A percentile compares a stretch with the other conserved stretches of the same genome.
These are phyloP conservation scores for Pelecanoides urinatrix DNA, from an alignment of 2,113 vertebrate genomes.

Conservation along the genomic window DNA sequence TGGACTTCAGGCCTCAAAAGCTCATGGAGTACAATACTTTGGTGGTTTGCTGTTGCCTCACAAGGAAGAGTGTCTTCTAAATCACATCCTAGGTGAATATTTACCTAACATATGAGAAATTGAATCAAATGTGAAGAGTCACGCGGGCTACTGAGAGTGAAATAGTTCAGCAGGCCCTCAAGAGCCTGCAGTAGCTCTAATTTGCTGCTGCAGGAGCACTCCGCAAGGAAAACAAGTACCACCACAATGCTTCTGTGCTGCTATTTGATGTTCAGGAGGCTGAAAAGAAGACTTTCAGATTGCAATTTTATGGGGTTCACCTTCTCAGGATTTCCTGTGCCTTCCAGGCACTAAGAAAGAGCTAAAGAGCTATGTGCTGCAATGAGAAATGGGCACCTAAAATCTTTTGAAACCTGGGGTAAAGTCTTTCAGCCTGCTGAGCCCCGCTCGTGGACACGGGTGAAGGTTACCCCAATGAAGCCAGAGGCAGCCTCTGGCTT, in stretches of 20 bases:
- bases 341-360: neutral
- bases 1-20: neutral
- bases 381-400: neutral
- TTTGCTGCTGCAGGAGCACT: neutral
- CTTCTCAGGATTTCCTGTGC: neutral
- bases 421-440: neutral
- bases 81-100: neutral
- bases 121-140: neutral
- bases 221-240: neutral
- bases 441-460: accelerated
- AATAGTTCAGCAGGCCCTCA: neutral
- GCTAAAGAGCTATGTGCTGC: neutral
- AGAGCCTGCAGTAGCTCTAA: neutral
- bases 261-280: neutral
- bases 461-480: neutral
- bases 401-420: neutral
- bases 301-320: neutral
- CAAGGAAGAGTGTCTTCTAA: neutral
- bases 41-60: neutral
- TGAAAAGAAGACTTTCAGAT: neutral
- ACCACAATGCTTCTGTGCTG: neutral
- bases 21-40: neutral
- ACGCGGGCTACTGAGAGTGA: neutral
- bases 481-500: neutral
- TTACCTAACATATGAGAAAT: neutral